Conservation (phyloP, 2,113 vertebrate species). For the Rhabdomys dilectus region DNA sequence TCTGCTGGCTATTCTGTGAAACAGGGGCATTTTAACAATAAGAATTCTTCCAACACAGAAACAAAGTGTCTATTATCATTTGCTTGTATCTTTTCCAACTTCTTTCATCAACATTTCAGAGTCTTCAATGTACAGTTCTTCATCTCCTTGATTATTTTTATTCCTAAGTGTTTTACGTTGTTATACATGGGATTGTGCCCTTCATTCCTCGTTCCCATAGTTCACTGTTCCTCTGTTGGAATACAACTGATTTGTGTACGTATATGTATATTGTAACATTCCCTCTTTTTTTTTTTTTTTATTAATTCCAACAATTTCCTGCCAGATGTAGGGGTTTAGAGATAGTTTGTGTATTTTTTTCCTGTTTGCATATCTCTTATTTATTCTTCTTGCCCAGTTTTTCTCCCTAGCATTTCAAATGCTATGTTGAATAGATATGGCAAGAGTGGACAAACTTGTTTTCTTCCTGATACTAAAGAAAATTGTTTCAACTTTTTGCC, state of each 20-base stretch:
- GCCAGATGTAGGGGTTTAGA: background rate
- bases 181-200: background rate
- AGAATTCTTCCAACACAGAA: background rate
- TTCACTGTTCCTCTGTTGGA: background rate
- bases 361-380: background rate
- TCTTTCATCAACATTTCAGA: background rate
- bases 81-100: background rate
- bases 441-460: background rate
- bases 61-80: background rate
- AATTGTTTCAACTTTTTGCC: background rate
- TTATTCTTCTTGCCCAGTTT: background rate
- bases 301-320: background rate
- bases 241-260: background rate
- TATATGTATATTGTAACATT: background rate
- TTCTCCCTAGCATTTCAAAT: background rate
- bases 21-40: background rate
- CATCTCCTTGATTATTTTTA: background rate
- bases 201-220: background rate
- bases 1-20: background rate
- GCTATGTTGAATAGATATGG: background rate
- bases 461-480: background rate
- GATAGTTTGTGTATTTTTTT: background rate
- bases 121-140: background rate
- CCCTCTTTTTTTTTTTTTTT: background rate
- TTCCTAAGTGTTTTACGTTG: background rate